phyloP scores from a whole-genome alignment of 2,888 invertebrate species.

The Polyommatus iphigenia region DNA sequence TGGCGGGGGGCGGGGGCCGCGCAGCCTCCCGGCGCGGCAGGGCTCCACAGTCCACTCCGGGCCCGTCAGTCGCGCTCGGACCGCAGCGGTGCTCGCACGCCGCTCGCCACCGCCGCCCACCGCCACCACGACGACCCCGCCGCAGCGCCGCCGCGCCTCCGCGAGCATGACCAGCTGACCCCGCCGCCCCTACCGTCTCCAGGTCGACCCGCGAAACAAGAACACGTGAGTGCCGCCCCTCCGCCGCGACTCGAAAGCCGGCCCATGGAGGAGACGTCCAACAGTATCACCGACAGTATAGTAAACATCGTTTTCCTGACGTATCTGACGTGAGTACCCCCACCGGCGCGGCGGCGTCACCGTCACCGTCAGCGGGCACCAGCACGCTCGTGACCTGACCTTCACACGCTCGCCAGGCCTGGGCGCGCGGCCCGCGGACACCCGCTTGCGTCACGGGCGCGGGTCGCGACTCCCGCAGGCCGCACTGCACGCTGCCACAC shows the following conservation, averaged over 20 bases:
- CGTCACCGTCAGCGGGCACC: not conserved
- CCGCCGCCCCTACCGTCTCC: slow-evolving; percentile 47
- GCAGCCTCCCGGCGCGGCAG: slow-evolving; percentile 51
- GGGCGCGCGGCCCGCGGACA: not conserved
- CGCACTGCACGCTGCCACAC: no score
- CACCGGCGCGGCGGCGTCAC: not conserved
- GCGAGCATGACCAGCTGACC: slow-evolving; percentile 65
- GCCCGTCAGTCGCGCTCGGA: slow-evolving; percentile 55
- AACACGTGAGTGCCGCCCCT: slow-evolving; percentile 56
- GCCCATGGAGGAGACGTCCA: slow-evolving; percentile 7
- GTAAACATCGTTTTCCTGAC: slow-evolving; percentile 22
- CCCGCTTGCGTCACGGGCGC: not conserved
- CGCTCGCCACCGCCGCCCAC: slow-evolving; percentile 41
- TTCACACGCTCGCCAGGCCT: not conserved
- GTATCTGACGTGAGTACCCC: slow-evolving; percentile 22
- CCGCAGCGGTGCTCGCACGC: slow-evolving; percentile 49
- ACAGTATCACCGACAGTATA: slow-evolving; percentile 17
- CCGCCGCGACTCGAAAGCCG: not conserved
- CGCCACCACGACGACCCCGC: slow-evolving; percentile 46
- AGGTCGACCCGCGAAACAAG: slow-evolving; percentile 45
- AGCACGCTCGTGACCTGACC: slow-evolving; percentile 1
- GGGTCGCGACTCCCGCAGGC: not conserved
- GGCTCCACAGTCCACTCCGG: slow-evolving; percentile 43
- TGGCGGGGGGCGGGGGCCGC: slow-evolving; percentile 42
- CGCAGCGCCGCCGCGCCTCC: slow-evolving; percentile 43